Base-by-base conservation (phyloP, 2,888 invertebrate genomes). In the Stenodera caucasica region DNA sequence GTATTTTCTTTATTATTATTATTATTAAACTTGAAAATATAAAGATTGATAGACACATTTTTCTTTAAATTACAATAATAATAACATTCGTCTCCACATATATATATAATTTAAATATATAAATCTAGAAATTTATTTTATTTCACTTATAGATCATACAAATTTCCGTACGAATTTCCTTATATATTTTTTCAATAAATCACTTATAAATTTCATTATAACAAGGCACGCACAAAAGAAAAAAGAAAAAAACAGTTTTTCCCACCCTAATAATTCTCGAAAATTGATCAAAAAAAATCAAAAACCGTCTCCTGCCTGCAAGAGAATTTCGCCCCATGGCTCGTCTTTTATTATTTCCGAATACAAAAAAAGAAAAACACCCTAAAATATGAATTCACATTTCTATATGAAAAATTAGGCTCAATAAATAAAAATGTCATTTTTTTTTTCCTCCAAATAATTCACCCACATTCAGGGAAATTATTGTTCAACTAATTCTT, bases 191-290 rank as follows among this genome's bases (percentile, higher is more conserved):
- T 40, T 57, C 70, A 70, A 71, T 71, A 67, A 73, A 73, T 77
- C 74, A 75, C 74, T 73, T 77, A 75, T 69, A 72, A 75, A 75
- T 75, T 75, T 45, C n/a, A n/a, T 45, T 11, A 45, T 73, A 76
- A 73, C 78, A 79, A 78, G 79, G 79, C 79, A 79, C 79, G 77
- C 78, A 78, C 78, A 72, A 78, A 76, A 45, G 56, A 67, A 68
- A 65, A 67, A 61, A 61, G 61, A 67, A 61, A 55, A 55, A 54
- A 57, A 57, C 35, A 53, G 51, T 21, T 58, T 51, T 54, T 37
- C 32, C 50, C 55, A 45, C 52, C 55, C 53, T 50, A 53, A 29
- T 62, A 53, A 52, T 49, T 59, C 56, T 62, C 55, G 53, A 62
- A 55, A 62, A 59, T 52, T 35, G 30, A 61, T 53, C 12, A 9